These are phyloP conservation scores for Pocillopora verrucosa DNA, from an alignment of 64 coral and sea anemone species.

Conservation along the genomic window DNA sequence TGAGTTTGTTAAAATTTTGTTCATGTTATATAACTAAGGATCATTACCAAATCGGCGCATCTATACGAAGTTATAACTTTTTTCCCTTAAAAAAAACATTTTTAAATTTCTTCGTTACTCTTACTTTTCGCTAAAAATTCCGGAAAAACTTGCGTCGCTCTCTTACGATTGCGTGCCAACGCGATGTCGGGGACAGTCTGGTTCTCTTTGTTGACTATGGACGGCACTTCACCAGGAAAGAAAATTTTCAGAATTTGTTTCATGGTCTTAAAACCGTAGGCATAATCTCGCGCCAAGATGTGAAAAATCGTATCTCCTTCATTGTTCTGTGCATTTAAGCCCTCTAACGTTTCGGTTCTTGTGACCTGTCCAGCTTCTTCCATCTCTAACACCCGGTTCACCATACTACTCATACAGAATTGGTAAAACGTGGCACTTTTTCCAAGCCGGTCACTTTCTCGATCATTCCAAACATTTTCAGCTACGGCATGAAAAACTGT, in stretches of 20 bases:
- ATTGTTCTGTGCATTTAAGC: background rate
- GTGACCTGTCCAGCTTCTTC: constrained; percentile 5
- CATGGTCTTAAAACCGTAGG: constrained; percentile 30
- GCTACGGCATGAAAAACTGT: constrained; percentile 22
- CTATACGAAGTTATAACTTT: no score
- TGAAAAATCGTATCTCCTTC: constrained; percentile 41
- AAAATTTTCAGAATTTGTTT: constrained; percentile 23
- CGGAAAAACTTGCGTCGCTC: constrained; percentile 16
- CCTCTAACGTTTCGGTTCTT: background rate
- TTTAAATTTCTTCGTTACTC: background rate
- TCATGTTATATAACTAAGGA: no score
- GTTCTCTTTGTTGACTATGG: constrained; percentile 29
- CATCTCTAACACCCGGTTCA: background rate
- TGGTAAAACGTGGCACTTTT: constrained; percentile 23
- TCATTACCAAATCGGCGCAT: no score
- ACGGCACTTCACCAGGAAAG: constrained; percentile 20
- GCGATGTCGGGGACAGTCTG: constrained; percentile 16
- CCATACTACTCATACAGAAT: background rate
- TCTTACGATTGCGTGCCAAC: constrained; percentile 22
- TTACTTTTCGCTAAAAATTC: constrained; percentile 10
- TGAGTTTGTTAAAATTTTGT: no score
- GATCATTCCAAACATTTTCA: constrained; percentile 40
- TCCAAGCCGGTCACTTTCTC: constrained; percentile 1
- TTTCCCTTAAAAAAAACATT: no score
- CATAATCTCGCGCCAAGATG: constrained; percentile 35